Conservation (phyloP, 2,888 invertebrate species). For the Trileptium ribeirensis region DNA sequence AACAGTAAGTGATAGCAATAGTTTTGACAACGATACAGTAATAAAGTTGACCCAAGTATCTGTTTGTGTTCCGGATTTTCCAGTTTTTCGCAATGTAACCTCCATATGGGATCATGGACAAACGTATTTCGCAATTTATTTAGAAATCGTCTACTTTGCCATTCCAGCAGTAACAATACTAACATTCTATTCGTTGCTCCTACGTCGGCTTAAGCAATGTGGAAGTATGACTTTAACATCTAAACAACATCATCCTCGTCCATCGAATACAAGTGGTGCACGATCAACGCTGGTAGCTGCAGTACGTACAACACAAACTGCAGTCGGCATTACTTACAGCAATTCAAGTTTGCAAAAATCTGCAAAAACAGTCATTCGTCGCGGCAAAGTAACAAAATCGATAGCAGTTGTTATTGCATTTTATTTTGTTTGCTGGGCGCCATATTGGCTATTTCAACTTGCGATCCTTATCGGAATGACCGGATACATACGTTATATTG, state of each 20-base stretch:
- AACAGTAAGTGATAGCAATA: too few relatives aligned
- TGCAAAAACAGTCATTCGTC: not conserved
- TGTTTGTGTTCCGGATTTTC: slow-evolving; percentile 14
- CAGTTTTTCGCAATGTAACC: not conserved
- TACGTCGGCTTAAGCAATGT: not conserved
- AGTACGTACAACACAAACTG: not conserved
- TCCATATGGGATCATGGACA: not conserved
- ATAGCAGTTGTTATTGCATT: slow-evolving; percentile 16
- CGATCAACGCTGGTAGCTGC: not conserved
- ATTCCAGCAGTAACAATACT: slow-evolving; percentile 18
- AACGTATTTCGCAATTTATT: slow-evolving; percentile 10
- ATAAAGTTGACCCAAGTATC: not conserved
- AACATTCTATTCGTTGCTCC: slow-evolving; percentile 13
- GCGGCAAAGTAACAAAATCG: slow-evolving; percentile 19
- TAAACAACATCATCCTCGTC: not conserved
- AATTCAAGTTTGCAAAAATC: not conserved
- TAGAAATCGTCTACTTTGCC: slow-evolving; percentile 12
- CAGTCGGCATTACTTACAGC: not conserved
- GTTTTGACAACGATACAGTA: not conserved
- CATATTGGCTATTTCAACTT: slow-evolving; percentile 26
- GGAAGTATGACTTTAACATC: not conserved
- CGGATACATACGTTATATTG: slow-evolving; percentile 42
- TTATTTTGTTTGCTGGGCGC: slow-evolving; percentile 28
- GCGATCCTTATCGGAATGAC: not conserved
- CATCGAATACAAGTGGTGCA: not conserved